phyloP scores from a whole-genome alignment of 2,797 vertebrate genomes.

The Bradypus variegatus region DNA sequence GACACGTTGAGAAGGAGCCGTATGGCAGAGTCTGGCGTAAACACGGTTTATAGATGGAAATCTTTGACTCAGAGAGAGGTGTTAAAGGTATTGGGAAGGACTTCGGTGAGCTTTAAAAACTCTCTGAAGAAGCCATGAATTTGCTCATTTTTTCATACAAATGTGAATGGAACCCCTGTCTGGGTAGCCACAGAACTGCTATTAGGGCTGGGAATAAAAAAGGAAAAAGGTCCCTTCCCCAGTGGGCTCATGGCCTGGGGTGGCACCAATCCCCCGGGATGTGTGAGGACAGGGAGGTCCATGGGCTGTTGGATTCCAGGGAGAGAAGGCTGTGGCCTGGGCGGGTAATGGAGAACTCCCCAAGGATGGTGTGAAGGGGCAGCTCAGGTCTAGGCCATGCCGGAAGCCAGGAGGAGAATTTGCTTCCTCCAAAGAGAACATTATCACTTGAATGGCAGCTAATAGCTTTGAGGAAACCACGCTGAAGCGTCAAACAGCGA shows the following conservation, averaged over 20 bases:
- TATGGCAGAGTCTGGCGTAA: neutral
- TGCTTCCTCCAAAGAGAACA: neutral
- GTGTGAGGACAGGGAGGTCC: neutral
- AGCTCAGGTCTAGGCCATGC: neutral
- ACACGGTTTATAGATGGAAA: neutral
- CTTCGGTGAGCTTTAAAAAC: neutral
- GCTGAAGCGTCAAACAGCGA: neutral
- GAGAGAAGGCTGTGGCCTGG: neutral
- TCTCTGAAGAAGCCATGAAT: neutral
- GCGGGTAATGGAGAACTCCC: too few relatives aligned
- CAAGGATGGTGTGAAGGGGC: too few relatives aligned
- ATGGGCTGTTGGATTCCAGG: neutral
- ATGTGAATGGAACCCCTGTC: neutral
- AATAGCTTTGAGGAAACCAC: neutral
- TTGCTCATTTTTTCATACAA: neutral
- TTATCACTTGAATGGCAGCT: constrained; percentile 5
- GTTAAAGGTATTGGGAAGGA: neutral
- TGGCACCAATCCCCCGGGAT: neutral
- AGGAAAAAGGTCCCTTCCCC: too few relatives aligned
- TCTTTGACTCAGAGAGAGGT: neutral
- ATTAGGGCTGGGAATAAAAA: neutral
- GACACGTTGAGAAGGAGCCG: neutral
- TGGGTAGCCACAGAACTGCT: neutral
- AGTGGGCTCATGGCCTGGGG: neutral
- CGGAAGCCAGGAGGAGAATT: neutral